These are phyloP conservation scores for Microcebus murinus DNA, from an alignment of 2,113 vertebrate genomes.

Conservation along the genomic window DNA sequence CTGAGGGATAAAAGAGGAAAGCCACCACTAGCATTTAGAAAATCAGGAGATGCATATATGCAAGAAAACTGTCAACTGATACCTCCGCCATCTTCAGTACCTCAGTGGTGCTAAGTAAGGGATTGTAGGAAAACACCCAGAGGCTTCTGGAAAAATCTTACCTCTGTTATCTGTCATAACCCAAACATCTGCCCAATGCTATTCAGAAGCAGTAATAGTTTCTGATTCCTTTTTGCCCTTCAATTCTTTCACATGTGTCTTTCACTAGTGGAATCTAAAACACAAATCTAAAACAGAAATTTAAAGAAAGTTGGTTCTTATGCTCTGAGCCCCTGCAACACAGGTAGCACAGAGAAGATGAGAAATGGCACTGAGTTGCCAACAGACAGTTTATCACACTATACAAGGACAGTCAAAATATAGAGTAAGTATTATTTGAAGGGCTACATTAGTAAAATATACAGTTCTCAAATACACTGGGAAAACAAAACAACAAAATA, in stretches of 20 bases:
- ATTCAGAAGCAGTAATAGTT: background rate
- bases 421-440: constrained; percentile 19
- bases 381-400: background rate
- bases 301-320: background rate
- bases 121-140: background rate
- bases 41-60: background rate
- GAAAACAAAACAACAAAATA: constrained; percentile 31
- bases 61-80: background rate
- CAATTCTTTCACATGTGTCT: background rate
- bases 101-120: background rate
- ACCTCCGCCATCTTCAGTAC: background rate
- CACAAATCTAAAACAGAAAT: background rate
- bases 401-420: constrained; percentile 3
- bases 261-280: background rate
- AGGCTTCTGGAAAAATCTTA: background rate
- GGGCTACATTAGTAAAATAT: background rate
- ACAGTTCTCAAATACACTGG: background rate
- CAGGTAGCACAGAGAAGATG: background rate
- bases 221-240: constrained; percentile 2
- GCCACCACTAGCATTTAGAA: background rate
- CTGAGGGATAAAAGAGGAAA: background rate
- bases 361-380: background rate
- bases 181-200: background rate
- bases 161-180: background rate
- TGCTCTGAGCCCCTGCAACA: background rate